Evolutionary conservation across 1,140 invertebrate genomes (phyloP).

Genomic region (Drosophila arizonae): DNA sequence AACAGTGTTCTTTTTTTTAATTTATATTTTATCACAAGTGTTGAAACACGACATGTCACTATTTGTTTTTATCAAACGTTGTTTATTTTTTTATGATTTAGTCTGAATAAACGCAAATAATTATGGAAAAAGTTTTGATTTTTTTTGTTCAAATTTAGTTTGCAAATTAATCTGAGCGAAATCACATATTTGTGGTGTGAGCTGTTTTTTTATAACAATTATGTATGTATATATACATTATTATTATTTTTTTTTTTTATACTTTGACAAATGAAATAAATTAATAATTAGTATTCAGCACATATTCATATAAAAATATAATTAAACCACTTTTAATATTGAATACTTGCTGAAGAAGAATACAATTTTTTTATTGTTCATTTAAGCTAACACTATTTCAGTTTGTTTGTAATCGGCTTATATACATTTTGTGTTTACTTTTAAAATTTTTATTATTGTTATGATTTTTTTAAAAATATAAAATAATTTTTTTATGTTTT

Average conservation of each 20-base stretch:
- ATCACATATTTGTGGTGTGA: not conserved
- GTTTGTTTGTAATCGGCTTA: not conserved
- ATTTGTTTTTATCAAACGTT: not conserved
- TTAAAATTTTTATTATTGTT: not conserved
- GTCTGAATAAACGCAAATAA: not conserved
- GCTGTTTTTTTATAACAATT: not conserved
- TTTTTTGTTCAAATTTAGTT: not conserved
- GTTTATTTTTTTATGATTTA: not conserved
- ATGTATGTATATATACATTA: no score
- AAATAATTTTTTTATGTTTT: no score
- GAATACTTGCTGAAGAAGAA: no score
- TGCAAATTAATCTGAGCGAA: not conserved
- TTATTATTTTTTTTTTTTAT: no score
- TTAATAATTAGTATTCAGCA: not conserved
- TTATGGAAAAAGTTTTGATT: not conserved
- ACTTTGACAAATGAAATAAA: not conserved
- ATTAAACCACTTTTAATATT: no score
- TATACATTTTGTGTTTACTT: not conserved
- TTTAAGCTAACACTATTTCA: not conserved
- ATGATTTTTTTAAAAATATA: not conserved
- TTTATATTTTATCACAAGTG: not conserved
- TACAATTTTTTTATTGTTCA: not conserved
- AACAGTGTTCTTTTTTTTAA: not conserved
- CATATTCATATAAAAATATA: not conserved
- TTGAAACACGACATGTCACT: not conserved